Evolutionary conservation across 2,888 invertebrate species (phyloP), one percentile per base, ranked within the genome.

Genomic region (Agrenia bidenticulata): DNA sequence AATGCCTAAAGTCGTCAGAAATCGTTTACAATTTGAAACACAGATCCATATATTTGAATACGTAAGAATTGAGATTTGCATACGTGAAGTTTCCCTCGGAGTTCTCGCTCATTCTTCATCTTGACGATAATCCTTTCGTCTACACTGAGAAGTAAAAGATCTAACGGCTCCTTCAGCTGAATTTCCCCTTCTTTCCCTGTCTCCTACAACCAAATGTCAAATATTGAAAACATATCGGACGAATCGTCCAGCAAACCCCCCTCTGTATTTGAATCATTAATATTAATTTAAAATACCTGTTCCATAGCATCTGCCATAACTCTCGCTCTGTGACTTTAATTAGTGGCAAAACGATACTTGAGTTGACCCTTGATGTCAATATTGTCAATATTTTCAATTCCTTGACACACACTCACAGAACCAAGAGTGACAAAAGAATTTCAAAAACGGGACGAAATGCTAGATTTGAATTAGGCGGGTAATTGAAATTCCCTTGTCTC

Each of bases 101-200:
- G 84, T 83, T 99, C 99, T 64, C 99, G 85, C 79, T 99, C 98
- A 80, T 96, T 97, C 61, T 98, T 87, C 97, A 99, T 97, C 84
- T 99, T 99, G 0, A 99, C 97, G 78, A 96, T 97, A 78, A 99
- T 97, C 78, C 94, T 87, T 81, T 99, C 99, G 82, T 99, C 99
- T 76, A 99, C 85, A 83, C 97, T 97, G 13, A 99, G 85, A 67
- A 97, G 87, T 72, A 99, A 93, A 58, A 99, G 84, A 83, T 99
- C 99, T 53, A 99, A 82, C 0, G 99, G 99, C 80, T 99, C 99
- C 80, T 99, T 98, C 0, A 99, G 94, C 60, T 92, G 90, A 80
- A 92, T 69, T 32, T 90, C 89, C 72, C 93, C 89, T 55, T 89
- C 86, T 91, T 61, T 63, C 24, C 63, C 66, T 19, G 55, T 37